These are phyloP conservation scores for Anser brachyrhynchus DNA, from an alignment of 2,113 vertebrate species.

Conservation along the genomic window DNA sequence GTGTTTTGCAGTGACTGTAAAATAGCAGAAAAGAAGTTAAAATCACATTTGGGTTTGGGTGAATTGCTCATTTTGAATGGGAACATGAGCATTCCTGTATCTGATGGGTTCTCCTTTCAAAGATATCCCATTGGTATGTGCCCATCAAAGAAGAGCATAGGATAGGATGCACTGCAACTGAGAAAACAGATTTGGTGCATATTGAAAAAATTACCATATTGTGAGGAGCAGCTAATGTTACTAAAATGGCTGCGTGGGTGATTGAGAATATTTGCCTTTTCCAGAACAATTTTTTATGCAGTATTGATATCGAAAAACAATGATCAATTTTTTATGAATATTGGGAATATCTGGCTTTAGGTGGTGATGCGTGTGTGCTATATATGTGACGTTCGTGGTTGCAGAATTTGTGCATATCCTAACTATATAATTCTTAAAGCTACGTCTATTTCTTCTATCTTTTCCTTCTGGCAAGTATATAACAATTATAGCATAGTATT, in stretches of 20 bases:
- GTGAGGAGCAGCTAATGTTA: background rate
- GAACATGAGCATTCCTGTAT: background rate
- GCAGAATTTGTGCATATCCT: background rate
- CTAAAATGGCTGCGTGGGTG: background rate
- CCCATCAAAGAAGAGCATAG: background rate
- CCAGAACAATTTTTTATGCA: background rate
- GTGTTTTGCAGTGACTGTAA: background rate
- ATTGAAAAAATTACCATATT: fast-evolving
- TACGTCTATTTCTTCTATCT: background rate
- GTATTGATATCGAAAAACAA: background rate
- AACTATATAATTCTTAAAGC: background rate
- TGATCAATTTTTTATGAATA: background rate
- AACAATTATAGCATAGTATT: background rate
- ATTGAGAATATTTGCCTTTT: background rate
- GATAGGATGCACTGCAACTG: background rate
- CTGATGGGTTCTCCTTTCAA: background rate
- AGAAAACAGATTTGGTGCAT: background rate
- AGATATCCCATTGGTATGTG: too few relatives aligned
- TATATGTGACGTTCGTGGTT: background rate
- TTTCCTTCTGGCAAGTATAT: background rate
- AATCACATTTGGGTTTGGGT: background rate
- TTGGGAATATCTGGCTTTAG: background rate
- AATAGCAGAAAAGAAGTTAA: background rate
- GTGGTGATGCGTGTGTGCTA: fast-evolving
- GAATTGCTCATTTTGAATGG: background rate